A percentile compares a stretch with the other conserved stretches of the same genome.
phyloP scores from a whole-genome alignment of 2,113 vertebrate genomes.

The Hystrix cristata region DNA sequence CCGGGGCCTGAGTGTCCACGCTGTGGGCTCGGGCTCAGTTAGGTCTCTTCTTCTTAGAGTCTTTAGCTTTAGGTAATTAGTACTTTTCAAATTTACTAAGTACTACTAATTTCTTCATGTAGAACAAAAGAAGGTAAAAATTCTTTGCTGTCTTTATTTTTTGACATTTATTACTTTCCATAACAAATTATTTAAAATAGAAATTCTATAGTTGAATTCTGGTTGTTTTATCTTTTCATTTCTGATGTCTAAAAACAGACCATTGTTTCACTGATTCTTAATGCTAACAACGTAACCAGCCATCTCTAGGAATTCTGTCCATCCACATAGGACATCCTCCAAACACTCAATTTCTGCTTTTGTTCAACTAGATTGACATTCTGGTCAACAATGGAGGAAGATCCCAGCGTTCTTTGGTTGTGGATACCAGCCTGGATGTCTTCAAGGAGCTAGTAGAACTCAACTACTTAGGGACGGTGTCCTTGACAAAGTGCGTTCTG shows the following conservation, averaged over 20 bases:
- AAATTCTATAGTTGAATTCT: constrained; percentile 1
- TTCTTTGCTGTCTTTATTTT: constrained; percentile 6
- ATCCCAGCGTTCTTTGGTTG: constrained; percentile 93
- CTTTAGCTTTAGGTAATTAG: not conserved
- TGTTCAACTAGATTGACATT: constrained; percentile 91
- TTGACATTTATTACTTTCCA: not conserved
- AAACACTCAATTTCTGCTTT: constrained; percentile 42
- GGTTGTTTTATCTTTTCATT: constrained; percentile 49
- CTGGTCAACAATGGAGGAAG: constrained; percentile 96
- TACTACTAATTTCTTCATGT: not conserved
- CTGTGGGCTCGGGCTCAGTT: not conserved
- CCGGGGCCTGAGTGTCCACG: not conserved
- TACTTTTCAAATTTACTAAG: not conserved
- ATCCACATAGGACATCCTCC: not conserved
- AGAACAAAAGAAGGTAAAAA: constrained; percentile 15
- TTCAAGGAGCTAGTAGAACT: constrained; percentile 93
- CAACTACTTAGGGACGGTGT: constrained; percentile 96
- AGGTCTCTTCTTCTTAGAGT: not conserved
- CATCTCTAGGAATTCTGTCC: not conserved
- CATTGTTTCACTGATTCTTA: not conserved
- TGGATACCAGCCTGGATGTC: constrained; percentile 93
- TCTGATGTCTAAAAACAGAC: constrained; percentile 36
- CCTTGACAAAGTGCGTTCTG: constrained; percentile 95
- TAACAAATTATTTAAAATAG: constrained; percentile 35
- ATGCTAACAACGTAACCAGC: not conserved